Evolutionary conservation across 2,888 invertebrate species (phyloP).

Genomic region (Mermis nigrescens): DNA sequence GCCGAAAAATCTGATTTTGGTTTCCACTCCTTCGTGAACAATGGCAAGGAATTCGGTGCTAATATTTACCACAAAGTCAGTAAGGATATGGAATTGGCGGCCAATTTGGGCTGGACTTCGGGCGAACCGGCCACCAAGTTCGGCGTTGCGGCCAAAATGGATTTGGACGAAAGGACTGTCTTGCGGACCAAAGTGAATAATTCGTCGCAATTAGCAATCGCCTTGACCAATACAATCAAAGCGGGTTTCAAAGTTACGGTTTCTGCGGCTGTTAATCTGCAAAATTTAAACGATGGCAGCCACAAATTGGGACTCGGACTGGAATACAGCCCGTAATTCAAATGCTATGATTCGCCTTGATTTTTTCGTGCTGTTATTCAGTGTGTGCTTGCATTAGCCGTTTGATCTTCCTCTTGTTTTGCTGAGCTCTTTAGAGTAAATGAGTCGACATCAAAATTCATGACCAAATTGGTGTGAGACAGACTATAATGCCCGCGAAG

Average conservation of each 20-base stretch:
- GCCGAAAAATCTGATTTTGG: constrained; percentile 74
- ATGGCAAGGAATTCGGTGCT: constrained; percentile 78
- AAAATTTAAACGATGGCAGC: constrained; percentile 88
- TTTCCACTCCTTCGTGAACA: constrained; percentile 52
- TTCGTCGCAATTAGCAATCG: constrained; percentile 9
- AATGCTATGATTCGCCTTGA: no score
- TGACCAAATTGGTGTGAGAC: no score
- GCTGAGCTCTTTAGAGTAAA: no score
- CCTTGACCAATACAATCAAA: constrained; percentile 10
- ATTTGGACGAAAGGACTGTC: constrained; percentile 59
- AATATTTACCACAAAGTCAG: constrained; percentile 80
- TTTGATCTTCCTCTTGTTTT: no score
- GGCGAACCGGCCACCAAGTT: constrained; percentile 75
- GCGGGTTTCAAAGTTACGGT: constrained; percentile 74
- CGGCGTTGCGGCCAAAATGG: constrained; percentile 71
- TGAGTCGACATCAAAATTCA: no score
- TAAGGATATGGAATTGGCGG: constrained; percentile 63
- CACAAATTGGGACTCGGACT: constrained; percentile 91
- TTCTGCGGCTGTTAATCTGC: constrained; percentile 76
- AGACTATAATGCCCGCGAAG: no score
- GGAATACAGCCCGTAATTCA: constrained; percentile 66
- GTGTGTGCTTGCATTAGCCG: no score
- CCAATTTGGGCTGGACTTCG: constrained; percentile 74
- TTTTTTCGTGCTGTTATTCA: no score
- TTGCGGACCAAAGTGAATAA: constrained; percentile 34